phyloP scores from a whole-genome alignment of 2,113 vertebrate genomes.

The Protobothrops mucrosquamatus region DNA sequence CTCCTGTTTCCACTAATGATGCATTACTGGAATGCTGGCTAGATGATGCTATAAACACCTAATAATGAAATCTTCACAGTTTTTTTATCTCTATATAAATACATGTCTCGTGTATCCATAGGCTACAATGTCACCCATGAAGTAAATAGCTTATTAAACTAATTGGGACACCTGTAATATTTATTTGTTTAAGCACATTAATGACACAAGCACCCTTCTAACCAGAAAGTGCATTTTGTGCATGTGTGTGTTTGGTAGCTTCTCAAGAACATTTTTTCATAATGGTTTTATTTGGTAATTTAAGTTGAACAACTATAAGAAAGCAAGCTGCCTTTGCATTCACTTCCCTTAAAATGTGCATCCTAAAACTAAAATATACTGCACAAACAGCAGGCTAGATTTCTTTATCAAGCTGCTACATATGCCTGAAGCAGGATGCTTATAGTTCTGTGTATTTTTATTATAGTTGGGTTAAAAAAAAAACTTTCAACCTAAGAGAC shows the following conservation, averaged over 20 bases:
- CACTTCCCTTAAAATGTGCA: slow-evolving; percentile 43
- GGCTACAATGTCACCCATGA: slow-evolving; percentile 19
- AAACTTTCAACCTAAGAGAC: slow-evolving; percentile 39
- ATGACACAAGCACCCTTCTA: slow-evolving; percentile 42
- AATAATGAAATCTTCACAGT: not conserved
- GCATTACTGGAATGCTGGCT: not conserved
- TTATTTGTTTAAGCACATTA: not conserved
- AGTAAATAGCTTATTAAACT: slow-evolving; percentile 6
- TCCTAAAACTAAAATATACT: slow-evolving; percentile 58
- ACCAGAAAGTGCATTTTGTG: slow-evolving; percentile 28
- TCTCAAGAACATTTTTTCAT: slow-evolving; percentile 40
- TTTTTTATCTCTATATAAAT: slow-evolving; percentile 32
- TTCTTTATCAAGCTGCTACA: slow-evolving; percentile 48
- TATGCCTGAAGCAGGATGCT: slow-evolving; percentile 53
- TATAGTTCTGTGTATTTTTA: slow-evolving; percentile 59
- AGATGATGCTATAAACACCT: not conserved
- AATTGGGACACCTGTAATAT: slow-evolving; percentile 38
- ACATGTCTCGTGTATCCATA: slow-evolving; percentile 6
- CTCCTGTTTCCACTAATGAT: not conserved
- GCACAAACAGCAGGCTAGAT: slow-evolving; percentile 54
- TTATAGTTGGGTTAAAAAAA: slow-evolving; percentile 44
- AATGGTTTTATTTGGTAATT: slow-evolving; percentile 43
- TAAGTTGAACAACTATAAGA: slow-evolving; percentile 54
- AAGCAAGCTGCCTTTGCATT: slow-evolving; percentile 59
- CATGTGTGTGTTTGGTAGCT: slow-evolving; percentile 6